Conservation (phyloP, 2,888 invertebrate genomes). For the Drosophila anomelani region DNA sequence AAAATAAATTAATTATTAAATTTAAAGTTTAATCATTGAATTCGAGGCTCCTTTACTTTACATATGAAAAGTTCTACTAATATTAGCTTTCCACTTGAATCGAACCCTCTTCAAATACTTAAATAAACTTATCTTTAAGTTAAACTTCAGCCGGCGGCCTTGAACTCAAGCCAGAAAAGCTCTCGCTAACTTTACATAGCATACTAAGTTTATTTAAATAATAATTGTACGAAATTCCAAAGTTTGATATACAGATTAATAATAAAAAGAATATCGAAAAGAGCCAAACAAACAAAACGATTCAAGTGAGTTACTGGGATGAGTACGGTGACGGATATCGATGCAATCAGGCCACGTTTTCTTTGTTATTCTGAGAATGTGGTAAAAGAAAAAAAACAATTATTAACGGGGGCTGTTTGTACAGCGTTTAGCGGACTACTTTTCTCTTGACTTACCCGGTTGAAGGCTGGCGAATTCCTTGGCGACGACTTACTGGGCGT, state of each 20-base stretch:
- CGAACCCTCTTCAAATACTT: neutral
- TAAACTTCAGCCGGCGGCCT: constrained; percentile 1
- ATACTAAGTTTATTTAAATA: constrained; percentile 52
- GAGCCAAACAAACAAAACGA: constrained; percentile 37
- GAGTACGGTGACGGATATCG: constrained; percentile 10
- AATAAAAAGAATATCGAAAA: constrained; percentile 43
- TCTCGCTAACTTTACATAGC: constrained; percentile 33
- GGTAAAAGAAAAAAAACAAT: constrained; percentile 11
- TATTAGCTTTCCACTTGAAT: neutral
- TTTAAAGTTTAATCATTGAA: neutral
- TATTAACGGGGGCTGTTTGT: constrained; percentile 3
- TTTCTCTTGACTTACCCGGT: constrained; percentile 27
- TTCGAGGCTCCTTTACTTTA: neutral
- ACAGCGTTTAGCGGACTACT: constrained; percentile 8
- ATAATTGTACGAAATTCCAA: constrained; percentile 52
- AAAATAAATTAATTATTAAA: neutral
- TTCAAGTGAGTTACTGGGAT: constrained; percentile 15
- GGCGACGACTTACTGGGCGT: constrained; percentile 68
- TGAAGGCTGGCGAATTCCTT: constrained; percentile 52
- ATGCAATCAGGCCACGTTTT: constrained; percentile 63
- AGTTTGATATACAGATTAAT: constrained; percentile 37
- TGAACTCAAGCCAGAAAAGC: constrained; percentile 3
- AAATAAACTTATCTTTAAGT: neutral
- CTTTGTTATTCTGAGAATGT: constrained; percentile 73
- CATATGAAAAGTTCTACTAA: neutral